Percentiles rank a stretch among this genome's conserved stretches.
These are phyloP conservation scores for Neofelis nebulosa DNA, from an alignment of 2,113 vertebrate species.

Conservation along the genomic window DNA sequence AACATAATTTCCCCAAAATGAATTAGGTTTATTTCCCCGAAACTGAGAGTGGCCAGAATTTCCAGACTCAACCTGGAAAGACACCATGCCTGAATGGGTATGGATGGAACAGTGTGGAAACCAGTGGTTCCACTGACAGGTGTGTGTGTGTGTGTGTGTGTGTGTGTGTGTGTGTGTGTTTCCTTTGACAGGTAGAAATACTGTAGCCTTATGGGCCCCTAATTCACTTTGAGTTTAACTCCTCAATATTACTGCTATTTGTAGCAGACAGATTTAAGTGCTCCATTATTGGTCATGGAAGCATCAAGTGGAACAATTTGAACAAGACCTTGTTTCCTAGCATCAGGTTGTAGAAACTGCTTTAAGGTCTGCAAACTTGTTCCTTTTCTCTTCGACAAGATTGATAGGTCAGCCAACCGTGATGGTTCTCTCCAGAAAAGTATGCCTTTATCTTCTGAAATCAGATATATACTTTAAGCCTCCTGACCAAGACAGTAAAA, in stretches of 20 bases:
- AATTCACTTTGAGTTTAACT: background rate
- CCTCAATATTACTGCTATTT: background rate
- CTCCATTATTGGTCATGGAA: background rate
- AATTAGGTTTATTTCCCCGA: background rate
- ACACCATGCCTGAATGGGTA: accelerated
- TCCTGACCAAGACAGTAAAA: background rate
- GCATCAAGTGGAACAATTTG: background rate
- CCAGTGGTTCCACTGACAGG: accelerated
- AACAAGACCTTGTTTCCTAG: background rate
- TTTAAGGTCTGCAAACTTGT: background rate
- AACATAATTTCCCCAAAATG: background rate
- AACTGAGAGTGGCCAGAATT: background rate
- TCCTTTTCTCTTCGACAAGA: background rate
- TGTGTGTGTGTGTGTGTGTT: background rate
- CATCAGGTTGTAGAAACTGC: background rate
- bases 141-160: background rate
- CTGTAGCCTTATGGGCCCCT: background rate
- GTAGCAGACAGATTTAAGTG: background rate
- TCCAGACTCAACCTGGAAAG: background rate
- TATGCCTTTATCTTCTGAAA: background rate
- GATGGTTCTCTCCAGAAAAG: background rate
- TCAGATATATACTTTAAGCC: background rate
- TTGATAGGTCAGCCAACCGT: background rate
- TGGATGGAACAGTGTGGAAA: accelerated
- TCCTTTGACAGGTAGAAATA: background rate